Evolutionary conservation across 1,140 invertebrate genomes (phyloP), one percentile per base, ranked within the genome.

Genomic region (Luehdorfia chinensis): DNA sequence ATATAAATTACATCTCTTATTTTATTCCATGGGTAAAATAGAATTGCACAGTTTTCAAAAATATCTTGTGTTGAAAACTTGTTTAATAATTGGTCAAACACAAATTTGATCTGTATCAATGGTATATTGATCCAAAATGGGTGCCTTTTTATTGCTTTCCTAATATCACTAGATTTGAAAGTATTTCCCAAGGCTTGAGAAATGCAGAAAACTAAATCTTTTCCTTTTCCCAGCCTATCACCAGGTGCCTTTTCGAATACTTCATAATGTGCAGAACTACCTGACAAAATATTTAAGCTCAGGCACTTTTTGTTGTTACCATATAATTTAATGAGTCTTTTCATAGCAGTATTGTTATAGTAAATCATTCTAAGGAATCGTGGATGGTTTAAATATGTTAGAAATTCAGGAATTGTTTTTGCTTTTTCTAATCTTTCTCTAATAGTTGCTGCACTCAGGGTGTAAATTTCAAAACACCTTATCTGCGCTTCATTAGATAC

Each of bases 21-120:
- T 72, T 80, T 81, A 68, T 86, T 89, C 89, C 76, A 87, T 14
- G 89, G 87, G 79, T 91, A 90, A 27, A 91, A 63, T 19, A 90
- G 43, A 37, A 90, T 84, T 28, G 86, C 73, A 47, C 89, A 75
- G 67, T 89, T 90, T 28, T 81, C 59, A 60, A 70, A 86, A 66
- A 92, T 90, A 25, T 89, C 86, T 19, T 83, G 46, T 11, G 65
- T 31, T 7, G 69, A 59, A 69, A 88, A 91, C 13, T 81, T 12
- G 39, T 51, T 53, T 21, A 67, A 79, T 27, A 92, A 62, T 58
- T 87, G 86, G 34, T 83, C 27, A 52, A 80, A 78, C 2, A 88
- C 87, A 48, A 75, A 71, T 44, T 87, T 54, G 1, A 91, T 83
- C 64, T 88, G 71, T 0, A 73, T 2, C n/a, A 90, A 58, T n/a